These are phyloP conservation scores for Zonotrichia albicollis DNA, from an alignment of 2,797 vertebrate species.

Conservation along the genomic window DNA sequence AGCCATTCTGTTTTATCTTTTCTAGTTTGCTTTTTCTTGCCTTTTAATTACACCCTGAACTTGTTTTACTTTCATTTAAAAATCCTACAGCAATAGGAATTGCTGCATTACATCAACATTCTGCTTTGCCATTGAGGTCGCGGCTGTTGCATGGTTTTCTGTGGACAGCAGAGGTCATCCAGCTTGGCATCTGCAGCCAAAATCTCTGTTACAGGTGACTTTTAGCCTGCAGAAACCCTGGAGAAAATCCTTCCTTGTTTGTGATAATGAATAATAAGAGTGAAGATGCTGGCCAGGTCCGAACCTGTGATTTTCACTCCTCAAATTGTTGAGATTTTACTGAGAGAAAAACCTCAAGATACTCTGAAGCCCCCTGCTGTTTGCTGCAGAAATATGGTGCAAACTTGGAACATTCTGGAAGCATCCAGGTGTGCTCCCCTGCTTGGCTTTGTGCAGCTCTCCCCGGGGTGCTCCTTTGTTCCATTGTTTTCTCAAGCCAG, in stretches of 20 bases:
- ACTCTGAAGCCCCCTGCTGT: fast-evolving
- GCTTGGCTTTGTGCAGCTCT: neutral
- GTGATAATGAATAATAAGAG: neutral
- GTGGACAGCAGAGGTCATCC: neutral
- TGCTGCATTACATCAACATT: neutral
- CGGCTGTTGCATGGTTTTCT: neutral
- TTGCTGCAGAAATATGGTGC: neutral
- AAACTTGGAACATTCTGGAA: neutral
- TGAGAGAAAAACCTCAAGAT: neutral
- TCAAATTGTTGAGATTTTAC: neutral
- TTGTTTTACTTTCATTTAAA: neutral
- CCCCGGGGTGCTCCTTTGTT: slow-evolving; percentile 33
- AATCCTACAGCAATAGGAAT: neutral
- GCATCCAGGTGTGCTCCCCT: neutral
- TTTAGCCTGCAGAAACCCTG: neutral
- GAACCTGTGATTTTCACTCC: neutral
- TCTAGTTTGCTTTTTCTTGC: neutral
- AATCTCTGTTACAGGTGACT: neutral
- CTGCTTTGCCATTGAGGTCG: neutral
- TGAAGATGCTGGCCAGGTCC: neutral
- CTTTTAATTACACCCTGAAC: neutral
- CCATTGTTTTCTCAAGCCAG: slow-evolving; percentile 60
- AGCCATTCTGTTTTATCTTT: neutral
- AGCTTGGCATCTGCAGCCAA: neutral
- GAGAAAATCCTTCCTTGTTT: neutral